Percentiles rank a stretch among this genome's conserved stretches.
Conservation (phyloP, 2,113 vertebrate species). For the Heterochromis multidens region DNA sequence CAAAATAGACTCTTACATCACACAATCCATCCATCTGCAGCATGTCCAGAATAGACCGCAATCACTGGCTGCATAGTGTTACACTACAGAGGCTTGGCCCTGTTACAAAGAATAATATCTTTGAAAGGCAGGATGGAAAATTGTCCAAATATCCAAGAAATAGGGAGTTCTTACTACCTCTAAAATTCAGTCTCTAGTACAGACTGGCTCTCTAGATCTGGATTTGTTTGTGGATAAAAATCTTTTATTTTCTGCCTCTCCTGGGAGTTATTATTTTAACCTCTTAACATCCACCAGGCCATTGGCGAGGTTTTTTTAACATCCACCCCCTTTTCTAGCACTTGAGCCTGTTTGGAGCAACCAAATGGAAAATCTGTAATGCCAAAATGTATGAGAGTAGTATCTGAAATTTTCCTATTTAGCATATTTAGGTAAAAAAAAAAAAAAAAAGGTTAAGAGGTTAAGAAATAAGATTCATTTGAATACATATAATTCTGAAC, state of each 20-base stretch:
- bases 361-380: neutral
- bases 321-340: neutral
- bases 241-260: neutral
- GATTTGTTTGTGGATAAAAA: neutral
- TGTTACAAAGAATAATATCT: neutral
- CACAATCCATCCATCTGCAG: conserved; percentile 52
- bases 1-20: conserved; percentile 75
- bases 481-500: neutral
- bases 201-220: neutral
- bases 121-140: neutral
- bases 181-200: neutral
- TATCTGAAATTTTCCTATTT: neutral
- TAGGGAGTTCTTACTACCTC: neutral
- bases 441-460: neutral
- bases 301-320: neutral
- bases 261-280: neutral
- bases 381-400: neutral
- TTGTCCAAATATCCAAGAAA: neutral
- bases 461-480: neutral
- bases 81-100: conserved; percentile 28
- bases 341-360: neutral
- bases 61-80: conserved; percentile 46
- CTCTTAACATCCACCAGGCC: neutral
- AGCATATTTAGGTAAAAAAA: no score
- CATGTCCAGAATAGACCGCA: conserved; percentile 70